phyloP scores from a whole-genome alignment of 1,140 invertebrate species.

The Drosophila punjabiensis region DNA sequence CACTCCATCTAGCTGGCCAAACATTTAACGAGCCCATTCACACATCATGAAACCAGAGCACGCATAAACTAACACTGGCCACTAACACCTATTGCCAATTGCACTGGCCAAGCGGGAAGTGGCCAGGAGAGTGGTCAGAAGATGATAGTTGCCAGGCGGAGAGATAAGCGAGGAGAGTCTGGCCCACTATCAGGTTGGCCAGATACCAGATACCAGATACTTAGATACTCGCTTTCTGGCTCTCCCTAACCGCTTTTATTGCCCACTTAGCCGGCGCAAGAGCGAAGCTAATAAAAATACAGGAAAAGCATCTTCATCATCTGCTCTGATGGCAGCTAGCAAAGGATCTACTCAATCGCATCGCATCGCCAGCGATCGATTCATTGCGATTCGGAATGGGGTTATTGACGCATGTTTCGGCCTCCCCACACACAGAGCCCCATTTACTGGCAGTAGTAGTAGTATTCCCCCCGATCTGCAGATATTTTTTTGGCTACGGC shows the following conservation, averaged over 20 bases:
- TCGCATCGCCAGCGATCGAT: conserved; percentile 34
- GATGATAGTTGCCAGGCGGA: conserved; percentile 35
- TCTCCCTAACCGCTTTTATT: conserved; percentile 38
- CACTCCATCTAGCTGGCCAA: conserved; percentile 29
- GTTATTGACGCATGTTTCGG: conserved; percentile 77
- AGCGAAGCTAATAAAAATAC: conserved; percentile 43
- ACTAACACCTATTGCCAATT: conserved; percentile 31
- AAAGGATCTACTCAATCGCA: conserved; percentile 51
- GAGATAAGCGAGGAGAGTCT: conserved; percentile 55
- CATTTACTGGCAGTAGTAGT: not conserved
- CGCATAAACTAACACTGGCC: conserved; percentile 59
- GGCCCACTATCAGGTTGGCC: conserved; percentile 34
- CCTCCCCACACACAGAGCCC: conserved; percentile 34
- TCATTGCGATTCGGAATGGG: conserved; percentile 48
- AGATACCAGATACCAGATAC: conserved; percentile 43
- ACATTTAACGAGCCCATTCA: conserved; percentile 53
- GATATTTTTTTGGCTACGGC: conserved; percentile 47
- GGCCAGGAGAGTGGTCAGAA: conserved; percentile 61
- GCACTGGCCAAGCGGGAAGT: conserved; percentile 38
- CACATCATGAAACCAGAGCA: conserved; percentile 53
- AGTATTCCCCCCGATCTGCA: conserved; percentile 10
- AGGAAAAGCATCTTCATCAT: conserved; percentile 62
- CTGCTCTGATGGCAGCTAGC: conserved; percentile 34
- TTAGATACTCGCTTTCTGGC: conserved; percentile 6
- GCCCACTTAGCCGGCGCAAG: conserved; percentile 36